A percentile compares a stretch with the other conserved stretches of the same genome.
These are phyloP conservation scores for Eupithecia subumbrata DNA, from an alignment of 2,888 invertebrate genomes.

Conservation along the genomic window DNA sequence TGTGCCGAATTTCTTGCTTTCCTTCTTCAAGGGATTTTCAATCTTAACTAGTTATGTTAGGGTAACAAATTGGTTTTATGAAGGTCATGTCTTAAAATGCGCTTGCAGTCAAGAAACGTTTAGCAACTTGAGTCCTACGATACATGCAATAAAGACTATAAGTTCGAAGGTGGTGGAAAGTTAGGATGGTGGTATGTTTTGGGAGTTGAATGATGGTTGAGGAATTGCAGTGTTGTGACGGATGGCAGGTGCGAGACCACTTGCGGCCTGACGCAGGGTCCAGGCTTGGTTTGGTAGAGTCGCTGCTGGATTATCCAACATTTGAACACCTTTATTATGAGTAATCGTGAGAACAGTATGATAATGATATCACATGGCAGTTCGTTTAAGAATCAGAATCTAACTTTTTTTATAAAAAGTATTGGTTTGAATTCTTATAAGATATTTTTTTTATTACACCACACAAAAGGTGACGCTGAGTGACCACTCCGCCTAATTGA, in stretches of 20 bases:
- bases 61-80: not conserved
- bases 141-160: not conserved
- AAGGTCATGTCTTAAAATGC: not conserved
- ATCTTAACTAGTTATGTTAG: not conserved
- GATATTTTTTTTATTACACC: too few relatives aligned
- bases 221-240: conserved; percentile 37
- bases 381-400: not conserved
- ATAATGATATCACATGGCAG: not conserved
- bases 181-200: conserved; percentile 28
- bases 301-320: not conserved
- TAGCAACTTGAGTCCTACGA: not conserved
- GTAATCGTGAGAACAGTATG: not conserved
- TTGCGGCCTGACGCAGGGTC: not conserved
- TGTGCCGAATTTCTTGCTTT: conserved; percentile 18
- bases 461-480: too few relatives aligned
- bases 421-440: not conserved
- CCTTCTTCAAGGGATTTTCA: not conserved
- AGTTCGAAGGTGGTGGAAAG: not conserved
- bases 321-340: not conserved
- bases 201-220: conserved; percentile 46
- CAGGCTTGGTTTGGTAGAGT: conserved; percentile 2
- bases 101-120: not conserved
- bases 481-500: too few relatives aligned
- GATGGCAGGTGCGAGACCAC: conserved; percentile 12
- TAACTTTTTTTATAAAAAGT: not conserved